Evolutionary conservation across 2,888 invertebrate genomes (phyloP).

Genomic region (Carpatolechia fugitivella): DNA sequence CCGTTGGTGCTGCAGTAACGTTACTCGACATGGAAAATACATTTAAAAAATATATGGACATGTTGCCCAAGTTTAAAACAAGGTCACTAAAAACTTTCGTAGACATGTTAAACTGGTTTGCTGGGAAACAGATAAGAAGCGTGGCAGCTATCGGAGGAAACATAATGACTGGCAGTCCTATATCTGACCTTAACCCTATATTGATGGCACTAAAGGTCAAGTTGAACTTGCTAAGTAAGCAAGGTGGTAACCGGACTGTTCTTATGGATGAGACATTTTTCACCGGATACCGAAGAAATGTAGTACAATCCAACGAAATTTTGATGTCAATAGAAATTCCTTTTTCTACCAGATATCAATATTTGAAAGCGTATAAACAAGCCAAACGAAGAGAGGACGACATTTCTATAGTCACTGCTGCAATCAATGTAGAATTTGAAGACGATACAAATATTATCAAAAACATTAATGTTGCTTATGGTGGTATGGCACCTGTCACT

Average conservation of each 20-base stretch:
- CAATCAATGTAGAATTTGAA: conserved; percentile 84
- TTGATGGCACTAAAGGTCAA: conserved; percentile 91
- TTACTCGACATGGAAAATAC: conserved; percentile 86
- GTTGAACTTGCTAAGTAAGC: conserved; percentile 80
- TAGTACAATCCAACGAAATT: conserved; percentile 85
- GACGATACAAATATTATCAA: conserved; percentile 72
- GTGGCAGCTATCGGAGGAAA: conserved; percentile 97
- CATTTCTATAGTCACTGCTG: conserved; percentile 92
- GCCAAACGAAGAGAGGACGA: conserved; percentile 93
- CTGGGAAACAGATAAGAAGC: conserved; percentile 96
- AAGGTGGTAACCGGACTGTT: conserved; percentile 78
- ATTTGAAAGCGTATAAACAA: conserved; percentile 89
- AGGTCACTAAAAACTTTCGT: conserved; percentile 84
- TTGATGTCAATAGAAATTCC: conserved; percentile 87
- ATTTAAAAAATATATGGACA: conserved; percentile 80
- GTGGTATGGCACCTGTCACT: conserved; percentile 96
- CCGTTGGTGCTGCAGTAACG: conserved; percentile 90
- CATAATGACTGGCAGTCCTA: conserved; percentile 97
- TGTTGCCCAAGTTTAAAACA: conserved; percentile 80
- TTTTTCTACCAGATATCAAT: conserved; percentile 82
- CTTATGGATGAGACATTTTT: conserved; percentile 88
- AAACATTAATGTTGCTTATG: conserved; percentile 86
- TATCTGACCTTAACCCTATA: conserved; percentile 96
- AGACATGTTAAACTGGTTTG: conserved; percentile 96
- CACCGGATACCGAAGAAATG: conserved; percentile 87